A percentile compares a stretch with the other conserved stretches of the same genome.
phyloP scores from a whole-genome alignment of 2,113 vertebrate species.

The Pelecanus crispus region DNA sequence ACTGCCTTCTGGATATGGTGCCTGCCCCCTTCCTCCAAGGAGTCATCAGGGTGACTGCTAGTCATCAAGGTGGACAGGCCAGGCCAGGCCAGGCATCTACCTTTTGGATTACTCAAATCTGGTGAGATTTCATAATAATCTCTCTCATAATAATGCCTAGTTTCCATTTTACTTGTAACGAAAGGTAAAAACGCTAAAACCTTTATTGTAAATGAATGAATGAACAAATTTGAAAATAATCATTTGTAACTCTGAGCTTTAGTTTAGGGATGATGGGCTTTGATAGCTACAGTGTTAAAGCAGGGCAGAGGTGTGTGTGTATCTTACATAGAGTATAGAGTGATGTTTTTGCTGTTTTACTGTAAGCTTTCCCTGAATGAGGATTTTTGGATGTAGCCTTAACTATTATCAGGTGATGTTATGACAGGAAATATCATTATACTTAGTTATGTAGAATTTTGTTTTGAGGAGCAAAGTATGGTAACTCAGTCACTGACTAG shows the following conservation, averaged over 20 bases:
- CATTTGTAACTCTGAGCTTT: background rate
- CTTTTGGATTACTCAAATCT: background rate
- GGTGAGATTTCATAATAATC: background rate
- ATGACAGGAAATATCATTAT: background rate
- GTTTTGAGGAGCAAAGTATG: background rate
- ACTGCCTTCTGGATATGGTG: background rate
- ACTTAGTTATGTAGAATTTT: background rate
- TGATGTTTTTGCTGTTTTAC: background rate
- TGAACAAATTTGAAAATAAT: background rate
- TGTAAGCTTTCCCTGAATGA: background rate
- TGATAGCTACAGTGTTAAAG: background rate
- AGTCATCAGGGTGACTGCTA: too few species aligned
- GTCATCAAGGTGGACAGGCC: background rate
- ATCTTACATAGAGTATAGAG: background rate
- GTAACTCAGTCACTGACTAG: background rate
- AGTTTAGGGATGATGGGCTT: background rate
- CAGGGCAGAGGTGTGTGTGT: background rate
- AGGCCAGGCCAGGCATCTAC: background rate
- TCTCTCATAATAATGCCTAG: background rate
- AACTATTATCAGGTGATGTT: background rate
- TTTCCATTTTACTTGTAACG: background rate
- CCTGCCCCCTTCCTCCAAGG: background rate
- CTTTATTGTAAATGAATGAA: background rate
- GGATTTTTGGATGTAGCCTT: background rate
- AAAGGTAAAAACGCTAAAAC: background rate